Evolutionary conservation across 2,888 invertebrate genomes (phyloP), one percentile per base, ranked within the genome.

Genomic region (Steinernema scapterisci): DNA sequence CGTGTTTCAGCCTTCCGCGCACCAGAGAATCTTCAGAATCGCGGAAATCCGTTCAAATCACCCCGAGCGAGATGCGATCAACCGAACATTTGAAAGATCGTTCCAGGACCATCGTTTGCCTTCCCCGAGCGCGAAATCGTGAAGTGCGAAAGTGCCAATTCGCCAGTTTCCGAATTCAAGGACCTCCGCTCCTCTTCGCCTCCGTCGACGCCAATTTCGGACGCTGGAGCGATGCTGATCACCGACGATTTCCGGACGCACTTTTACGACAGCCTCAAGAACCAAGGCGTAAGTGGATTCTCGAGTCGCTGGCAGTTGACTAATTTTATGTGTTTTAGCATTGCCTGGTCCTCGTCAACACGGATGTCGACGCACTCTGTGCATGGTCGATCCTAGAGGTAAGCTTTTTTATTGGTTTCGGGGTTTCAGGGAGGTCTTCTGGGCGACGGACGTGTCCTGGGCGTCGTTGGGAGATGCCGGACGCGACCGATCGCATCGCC

Each of bases 301-400:
- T 16, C 1, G 63, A 1, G 16, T 9, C 7, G 16, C 11, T 31
- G 27, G 16, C 16, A 25, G 2, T 27, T 25, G 11, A 3, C 25
- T 54, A 13, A 54, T 25, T 16, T 9, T 13, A 31, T 11, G 52
- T 51, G 23, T 80, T 85, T 78, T 75, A 86, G 85, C 82, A 83
- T 74, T 80, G 81, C 7, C 76, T 86, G 0, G 48, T 86, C 27
- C 70, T 86, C n/a, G 81, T 82, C 6, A 78, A 82, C 52, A 77
- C 81, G 13, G 86, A 86, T 74, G 82, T 85, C 19, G 86, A 86
- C 75, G 82, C 84, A n/a, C 56, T 86, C n/a, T 84, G 85, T 73
- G 80, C 85, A 0, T 74, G 81, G 3, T 75, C 76, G 56, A 85
- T 86, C 45, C 75, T 86, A 13, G 80, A 81, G 43, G 86, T 86